Base-by-base conservation (phyloP, 1,140 invertebrate genomes). In the Drosophila varians region DNA sequence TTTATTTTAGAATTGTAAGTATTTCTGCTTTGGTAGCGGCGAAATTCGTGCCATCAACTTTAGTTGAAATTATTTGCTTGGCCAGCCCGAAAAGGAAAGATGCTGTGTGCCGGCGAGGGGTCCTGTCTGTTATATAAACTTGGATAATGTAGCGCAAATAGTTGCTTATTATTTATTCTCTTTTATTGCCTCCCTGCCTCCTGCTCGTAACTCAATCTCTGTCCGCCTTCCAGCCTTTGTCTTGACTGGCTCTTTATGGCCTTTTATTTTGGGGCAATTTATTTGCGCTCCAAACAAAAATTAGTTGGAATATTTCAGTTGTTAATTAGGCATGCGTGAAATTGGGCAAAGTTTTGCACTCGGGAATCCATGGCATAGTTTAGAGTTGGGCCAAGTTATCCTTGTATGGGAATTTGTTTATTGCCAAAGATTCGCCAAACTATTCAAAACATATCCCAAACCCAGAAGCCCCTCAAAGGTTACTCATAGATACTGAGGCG, bases 91-190 rank as follows among this genome's bases (percentile, higher is more conserved):
- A 40, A 31, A 38, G 21, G 11, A 48, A 26, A 38, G 14, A 38
- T 38, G 28, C 28, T 31, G 28, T 11, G 28, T 31, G 28, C 28
- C 9, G 28, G 28, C 23, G 16, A 14, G 14, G 28, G 43, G 34
- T 61, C 42, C 51, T 79, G 62, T 64, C 66, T 58, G 55, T 86
- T 86, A 76, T 78, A 84, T 80, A 84, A 84, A 86, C 77, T 86
- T 76, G 82, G 76, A 84, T 84, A 84, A 84, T 84, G 80, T 84
- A 84, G 80, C 80, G 82, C 80, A 84, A 84, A 84, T 84, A 84
- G 80, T 84, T 84, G 80, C 80, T 84, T 84, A 84, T 84, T 84
- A 84, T 84, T 84, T 84, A 84, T 84, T 74, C 80, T 55, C 80
- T 54, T 73, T 73, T 78, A 83, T 78, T 84, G 65, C 58, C 70